Base-by-base conservation (phyloP, 2,113 vertebrate species). In the Pterophyllum scalare region DNA sequence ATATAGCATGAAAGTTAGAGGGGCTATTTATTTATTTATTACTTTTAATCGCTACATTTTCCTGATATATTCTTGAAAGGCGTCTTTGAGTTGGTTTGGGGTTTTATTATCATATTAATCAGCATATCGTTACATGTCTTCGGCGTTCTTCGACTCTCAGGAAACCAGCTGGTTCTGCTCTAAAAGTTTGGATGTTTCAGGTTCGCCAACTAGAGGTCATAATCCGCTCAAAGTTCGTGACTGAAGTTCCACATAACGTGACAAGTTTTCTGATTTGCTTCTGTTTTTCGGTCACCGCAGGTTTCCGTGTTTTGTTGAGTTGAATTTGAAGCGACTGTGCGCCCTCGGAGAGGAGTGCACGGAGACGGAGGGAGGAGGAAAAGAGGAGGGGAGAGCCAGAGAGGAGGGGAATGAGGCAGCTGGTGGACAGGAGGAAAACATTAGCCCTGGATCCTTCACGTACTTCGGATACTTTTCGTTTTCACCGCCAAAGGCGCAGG, bases 351-450 rank as follows among this genome's bases (percentile, higher is more conserved):
- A 67, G 20, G 22, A 60, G 58, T 20, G 64, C 28, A 35, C 49
- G 28, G 52, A 22, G 46, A 33, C 4, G 38, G 77, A 59, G 79
- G 74, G 80, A 77, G 70, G 62, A 79, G 75, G 43, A 82, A 80
- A 22, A 67, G 84, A 86, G 84, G 83, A 84, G 77, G 81, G 81
- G 59, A 59, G 76, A 28, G n/a, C 7, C 20, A 31, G 24, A 59
- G 24, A 83, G 61, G 84, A 56, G 62, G 59, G 67, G 31, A 75
- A 64, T 3, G 58, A 22, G 72, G 77, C 49, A 52, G 38, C 75
- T 54, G 65, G 64, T 24, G n/a, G 43, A 35, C 75, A 46, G 64
- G 56, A 83, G 75, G 70, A 80, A 85, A 90, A 83, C 81, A 87
- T 59, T 84, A 77, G 59, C 17, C 6, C 46, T 77, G 24, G 14